Conservation (phyloP, 1,140 invertebrate species). For the Pemphigus obesinymphae region DNA sequence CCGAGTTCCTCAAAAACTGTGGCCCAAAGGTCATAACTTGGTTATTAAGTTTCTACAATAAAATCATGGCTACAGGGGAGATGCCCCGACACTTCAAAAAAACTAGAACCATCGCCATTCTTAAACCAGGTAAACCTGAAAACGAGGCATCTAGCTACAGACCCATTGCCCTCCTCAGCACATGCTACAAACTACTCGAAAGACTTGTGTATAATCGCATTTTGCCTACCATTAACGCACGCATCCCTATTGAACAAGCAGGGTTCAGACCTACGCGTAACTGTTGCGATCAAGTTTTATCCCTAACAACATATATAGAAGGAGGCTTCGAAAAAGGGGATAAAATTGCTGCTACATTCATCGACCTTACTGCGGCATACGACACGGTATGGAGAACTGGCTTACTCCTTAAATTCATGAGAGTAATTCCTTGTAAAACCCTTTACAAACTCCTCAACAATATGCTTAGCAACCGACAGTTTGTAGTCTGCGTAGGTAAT, state of each 20-base stretch:
- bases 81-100: no score
- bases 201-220: conserved; percentile 38
- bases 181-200: conserved; percentile 40
- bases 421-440: conserved; percentile 5
- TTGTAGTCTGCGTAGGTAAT: conserved; percentile 34
- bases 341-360: conserved; percentile 22
- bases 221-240: neutral
- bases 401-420: conserved; percentile 16
- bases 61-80: no score
- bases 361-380: conserved; percentile 24
- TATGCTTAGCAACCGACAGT: conserved; percentile 36
- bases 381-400: conserved; percentile 36
- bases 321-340: conserved; percentile 32
- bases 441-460: neutral
- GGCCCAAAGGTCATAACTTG: neutral
- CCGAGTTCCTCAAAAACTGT: neutral
- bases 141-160: conserved; percentile 32
- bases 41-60: conserved; percentile 23
- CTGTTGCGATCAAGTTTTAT: conserved; percentile 35
- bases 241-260: neutral
- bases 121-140: conserved; percentile 42
- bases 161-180: conserved; percentile 37
- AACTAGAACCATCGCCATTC: conserved; percentile 20
- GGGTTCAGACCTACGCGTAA: neutral
- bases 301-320: conserved; percentile 41